A percentile compares a stretch with the other conserved stretches of the same genome.
Evolutionary conservation across 2,888 invertebrate genomes (phyloP).

Genomic region (Zele albiditarsus): DNA sequence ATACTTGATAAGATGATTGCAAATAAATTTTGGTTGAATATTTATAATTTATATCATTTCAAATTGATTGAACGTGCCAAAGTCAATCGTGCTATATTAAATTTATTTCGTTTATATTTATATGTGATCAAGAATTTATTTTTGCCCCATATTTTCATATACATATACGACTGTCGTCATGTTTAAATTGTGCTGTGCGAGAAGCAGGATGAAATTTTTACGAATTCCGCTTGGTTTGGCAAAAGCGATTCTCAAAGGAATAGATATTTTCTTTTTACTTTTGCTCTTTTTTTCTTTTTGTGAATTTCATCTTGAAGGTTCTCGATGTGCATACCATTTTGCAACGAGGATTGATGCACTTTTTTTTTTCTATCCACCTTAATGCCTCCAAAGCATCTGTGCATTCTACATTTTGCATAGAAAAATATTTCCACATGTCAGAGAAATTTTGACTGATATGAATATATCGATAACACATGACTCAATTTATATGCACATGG

Average conservation of each 20-base stretch:
- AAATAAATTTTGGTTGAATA: neutral
- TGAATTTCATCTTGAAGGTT: conserved; percentile 6
- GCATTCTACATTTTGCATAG: neutral
- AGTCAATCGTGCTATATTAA: neutral
- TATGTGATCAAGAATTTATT: neutral
- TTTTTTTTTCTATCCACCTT: neutral
- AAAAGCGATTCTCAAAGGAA: conserved; percentile 18
- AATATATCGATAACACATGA: neutral
- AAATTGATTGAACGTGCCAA: neutral
- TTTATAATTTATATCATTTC: neutral
- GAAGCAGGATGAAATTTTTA: neutral
- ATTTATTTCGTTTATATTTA: neutral
- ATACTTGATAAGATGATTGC: neutral
- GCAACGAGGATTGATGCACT: neutral
- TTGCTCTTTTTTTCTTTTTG: neutral
- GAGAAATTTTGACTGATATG: conserved; percentile 3
- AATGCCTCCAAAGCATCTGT: neutral
- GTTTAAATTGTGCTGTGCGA: neutral
- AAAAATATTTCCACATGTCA: neutral
- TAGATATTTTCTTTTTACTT: conserved; percentile 5
- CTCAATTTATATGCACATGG: neutral
- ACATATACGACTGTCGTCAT: neutral
- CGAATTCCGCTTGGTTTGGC: neutral
- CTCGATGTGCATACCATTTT: neutral
- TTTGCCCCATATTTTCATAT: neutral